phyloP scores from a whole-genome alignment of 1,140 invertebrate genomes.

The Adoxophyes honmai region DNA sequence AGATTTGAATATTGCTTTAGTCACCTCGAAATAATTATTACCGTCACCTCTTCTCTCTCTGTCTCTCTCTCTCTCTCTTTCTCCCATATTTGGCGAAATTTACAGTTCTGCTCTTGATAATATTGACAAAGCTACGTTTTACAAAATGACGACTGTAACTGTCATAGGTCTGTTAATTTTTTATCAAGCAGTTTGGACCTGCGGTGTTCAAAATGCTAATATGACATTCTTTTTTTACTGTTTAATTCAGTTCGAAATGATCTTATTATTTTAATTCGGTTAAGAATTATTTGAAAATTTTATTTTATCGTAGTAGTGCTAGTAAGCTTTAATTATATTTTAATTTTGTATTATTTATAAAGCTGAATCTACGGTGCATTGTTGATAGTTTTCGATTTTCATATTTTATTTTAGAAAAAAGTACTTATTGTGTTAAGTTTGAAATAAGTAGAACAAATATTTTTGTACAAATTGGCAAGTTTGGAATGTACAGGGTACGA shows the following conservation, averaged over 20 bases:
- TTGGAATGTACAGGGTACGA: constrained; percentile 50
- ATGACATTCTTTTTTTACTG: too few relatives aligned
- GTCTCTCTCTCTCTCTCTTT: too few relatives aligned
- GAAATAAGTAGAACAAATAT: not conserved
- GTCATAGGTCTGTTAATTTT: constrained; percentile 18
- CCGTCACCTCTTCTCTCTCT: too few relatives aligned
- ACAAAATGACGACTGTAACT: too few relatives aligned
- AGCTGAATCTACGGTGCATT: constrained; percentile 10
- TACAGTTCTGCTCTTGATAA: too few relatives aligned
- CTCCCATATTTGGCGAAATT: too few relatives aligned
- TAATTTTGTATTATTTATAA: not conserved
- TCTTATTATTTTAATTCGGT: constrained; percentile 28
- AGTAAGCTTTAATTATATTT: not conserved
- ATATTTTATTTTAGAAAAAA: constrained; percentile 22
- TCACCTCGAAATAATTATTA: too few relatives aligned
- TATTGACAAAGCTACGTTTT: too few relatives aligned
- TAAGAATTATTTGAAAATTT: constrained; percentile 9
- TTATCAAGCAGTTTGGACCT: not conserved
- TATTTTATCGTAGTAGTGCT: constrained; percentile 16
- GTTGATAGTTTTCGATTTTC: constrained; percentile 25
- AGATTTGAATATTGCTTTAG: too few relatives aligned
- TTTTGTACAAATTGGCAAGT: constrained; percentile 37
- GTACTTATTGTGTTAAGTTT: constrained; percentile 16
- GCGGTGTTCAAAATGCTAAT: too few relatives aligned
- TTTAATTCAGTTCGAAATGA: constrained; percentile 48